Conservation (phyloP, 2,888 invertebrate species). For the Rotaria magnacalcarata region DNA sequence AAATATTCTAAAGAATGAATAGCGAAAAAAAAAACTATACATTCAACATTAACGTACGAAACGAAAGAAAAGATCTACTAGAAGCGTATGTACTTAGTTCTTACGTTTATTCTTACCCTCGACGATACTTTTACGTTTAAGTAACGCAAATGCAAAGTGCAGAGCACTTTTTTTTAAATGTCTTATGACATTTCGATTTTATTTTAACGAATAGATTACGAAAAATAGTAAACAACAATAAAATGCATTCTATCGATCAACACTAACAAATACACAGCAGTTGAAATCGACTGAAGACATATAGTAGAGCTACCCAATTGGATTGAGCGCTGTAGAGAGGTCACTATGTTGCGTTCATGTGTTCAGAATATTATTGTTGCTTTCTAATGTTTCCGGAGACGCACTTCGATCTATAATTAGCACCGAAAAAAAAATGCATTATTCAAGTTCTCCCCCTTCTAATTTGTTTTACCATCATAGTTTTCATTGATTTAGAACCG, state of each 20-base stretch:
- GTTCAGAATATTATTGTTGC: background rate
- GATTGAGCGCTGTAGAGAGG: background rate
- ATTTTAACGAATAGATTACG: background rate
- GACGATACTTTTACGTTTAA: background rate
- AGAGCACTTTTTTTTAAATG: background rate
- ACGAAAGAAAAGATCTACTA: background rate
- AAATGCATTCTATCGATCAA: background rate
- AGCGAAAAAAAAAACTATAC: background rate
- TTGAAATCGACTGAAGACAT: background rate
- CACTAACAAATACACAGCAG: background rate
- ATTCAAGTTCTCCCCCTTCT: background rate
- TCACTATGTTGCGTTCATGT: background rate
- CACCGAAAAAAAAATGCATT: background rate
- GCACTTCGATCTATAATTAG: no score
- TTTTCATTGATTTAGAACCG: background rate
- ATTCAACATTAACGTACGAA: background rate
- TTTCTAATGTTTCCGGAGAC: background rate
- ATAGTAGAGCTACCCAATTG: background rate
- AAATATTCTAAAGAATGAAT: background rate
- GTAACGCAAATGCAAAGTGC: background rate
- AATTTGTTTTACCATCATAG: background rate
- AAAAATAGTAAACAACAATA: background rate
- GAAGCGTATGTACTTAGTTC: background rate
- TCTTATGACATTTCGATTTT: background rate
- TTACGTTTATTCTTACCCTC: background rate